A percentile compares a stretch with the other conserved stretches of the same genome.
Conservation (phyloP, 2,113 vertebrate genomes). For the Hymenochirus boettgeri region DNA sequence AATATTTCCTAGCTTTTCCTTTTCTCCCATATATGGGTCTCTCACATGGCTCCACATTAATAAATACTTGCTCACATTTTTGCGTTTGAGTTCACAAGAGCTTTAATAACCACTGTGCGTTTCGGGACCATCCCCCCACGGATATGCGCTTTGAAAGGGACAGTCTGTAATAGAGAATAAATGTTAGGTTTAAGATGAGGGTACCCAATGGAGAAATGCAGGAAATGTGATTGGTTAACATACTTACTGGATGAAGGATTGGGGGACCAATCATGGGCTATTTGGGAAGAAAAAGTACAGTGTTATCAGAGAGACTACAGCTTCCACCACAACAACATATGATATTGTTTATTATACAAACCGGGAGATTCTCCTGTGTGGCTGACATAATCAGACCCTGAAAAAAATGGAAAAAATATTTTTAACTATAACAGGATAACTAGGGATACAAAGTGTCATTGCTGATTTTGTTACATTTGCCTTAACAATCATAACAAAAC, state of each 20-base stretch:
- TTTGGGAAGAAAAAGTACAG: background rate
- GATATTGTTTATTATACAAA: constrained; percentile 11
- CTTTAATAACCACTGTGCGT: constrained; percentile 16
- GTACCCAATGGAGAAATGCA: background rate
- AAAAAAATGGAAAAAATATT: background rate
- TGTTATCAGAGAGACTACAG: background rate
- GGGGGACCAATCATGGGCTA: constrained; percentile 29
- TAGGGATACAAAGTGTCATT: too few species aligned
- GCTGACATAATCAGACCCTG: constrained; percentile 17
- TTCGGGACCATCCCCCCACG: constrained; percentile 31
- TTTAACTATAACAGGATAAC: background rate
- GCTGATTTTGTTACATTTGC: too few species aligned
- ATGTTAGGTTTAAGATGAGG: background rate
- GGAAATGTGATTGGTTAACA: background rate
- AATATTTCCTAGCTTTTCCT: too few species aligned
- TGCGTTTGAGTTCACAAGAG: constrained; percentile 5
- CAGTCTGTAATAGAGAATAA: background rate
- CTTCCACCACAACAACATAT: too few species aligned
- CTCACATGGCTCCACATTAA: background rate
- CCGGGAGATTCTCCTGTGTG: constrained; percentile 2
- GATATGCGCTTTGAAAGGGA: constrained; percentile 8
- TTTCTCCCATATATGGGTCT: too few species aligned
- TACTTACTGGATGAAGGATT: constrained; percentile 12
- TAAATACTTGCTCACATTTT: constrained; percentile 4
- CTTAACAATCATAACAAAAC: too few species aligned